phyloP scores from a whole-genome alignment of 2,888 invertebrate genomes.

The Galerucella nymphaeae region DNA sequence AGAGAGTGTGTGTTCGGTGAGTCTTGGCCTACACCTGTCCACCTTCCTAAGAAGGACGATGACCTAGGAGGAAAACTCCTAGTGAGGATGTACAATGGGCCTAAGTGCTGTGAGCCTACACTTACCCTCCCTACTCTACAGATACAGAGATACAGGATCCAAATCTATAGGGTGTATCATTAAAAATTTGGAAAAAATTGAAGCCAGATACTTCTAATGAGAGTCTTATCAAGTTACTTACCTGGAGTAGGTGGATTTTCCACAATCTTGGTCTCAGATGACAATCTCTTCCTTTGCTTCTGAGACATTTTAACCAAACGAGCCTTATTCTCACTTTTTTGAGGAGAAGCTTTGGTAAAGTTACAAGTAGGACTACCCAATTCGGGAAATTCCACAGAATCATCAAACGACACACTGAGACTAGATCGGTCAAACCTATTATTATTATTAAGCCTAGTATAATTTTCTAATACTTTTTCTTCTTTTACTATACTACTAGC shows the following conservation, averaged over 20 bases:
- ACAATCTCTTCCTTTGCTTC: slow-evolving; percentile 73
- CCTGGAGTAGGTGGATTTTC: slow-evolving; percentile 34
- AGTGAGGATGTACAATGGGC: too few relatives aligned
- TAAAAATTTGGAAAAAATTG: too few relatives aligned
- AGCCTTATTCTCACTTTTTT: slow-evolving; percentile 56
- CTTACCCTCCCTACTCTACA: too few relatives aligned
- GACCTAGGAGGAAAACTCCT: too few relatives aligned
- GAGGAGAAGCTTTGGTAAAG: slow-evolving; percentile 29
- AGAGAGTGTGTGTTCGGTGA: too few relatives aligned
- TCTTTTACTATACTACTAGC: slow-evolving; percentile 53
- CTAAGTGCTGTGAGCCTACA: too few relatives aligned
- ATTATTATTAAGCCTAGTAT: slow-evolving; percentile 43
- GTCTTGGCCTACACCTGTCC: too few relatives aligned
- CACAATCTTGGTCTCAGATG: slow-evolving; percentile 63
- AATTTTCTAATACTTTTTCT: slow-evolving; percentile 49
- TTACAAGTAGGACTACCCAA: slow-evolving; percentile 52
- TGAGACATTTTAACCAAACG: slow-evolving; percentile 70
- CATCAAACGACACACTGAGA: slow-evolving; percentile 43
- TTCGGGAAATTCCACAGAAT: slow-evolving; percentile 59
- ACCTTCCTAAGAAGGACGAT: too few relatives aligned
- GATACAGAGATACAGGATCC: too few relatives aligned
- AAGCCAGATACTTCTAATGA: neutral
- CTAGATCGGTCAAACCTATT: slow-evolving; percentile 10
- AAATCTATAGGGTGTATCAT: too few relatives aligned
- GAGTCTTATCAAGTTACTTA: slow-evolving; percentile 15